Conservation (phyloP, 2,888 invertebrate genomes). For the Noctua janthe region DNA sequence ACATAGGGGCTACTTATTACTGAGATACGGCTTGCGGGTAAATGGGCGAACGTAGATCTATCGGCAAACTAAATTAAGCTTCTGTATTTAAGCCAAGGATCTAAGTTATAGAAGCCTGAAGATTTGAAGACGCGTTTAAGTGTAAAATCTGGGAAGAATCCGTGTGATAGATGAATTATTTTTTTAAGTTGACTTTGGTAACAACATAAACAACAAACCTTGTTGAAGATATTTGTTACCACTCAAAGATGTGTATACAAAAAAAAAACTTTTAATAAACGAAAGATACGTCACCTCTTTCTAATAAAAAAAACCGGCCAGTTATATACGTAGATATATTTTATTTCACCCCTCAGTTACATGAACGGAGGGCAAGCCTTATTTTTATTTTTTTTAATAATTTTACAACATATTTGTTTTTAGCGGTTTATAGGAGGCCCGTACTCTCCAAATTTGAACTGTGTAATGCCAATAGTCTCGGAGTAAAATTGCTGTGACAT, state of each 20-base stretch:
- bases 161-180: not conserved
- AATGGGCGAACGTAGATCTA: slow-evolving; percentile 43
- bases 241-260: not conserved
- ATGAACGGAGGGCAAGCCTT: no score
- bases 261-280: not conserved
- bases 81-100: not conserved
- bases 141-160: not conserved
- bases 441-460: no score
- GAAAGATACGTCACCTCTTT: not conserved
- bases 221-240: not conserved
- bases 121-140: not conserved
- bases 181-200: not conserved
- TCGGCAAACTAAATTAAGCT: slow-evolving; percentile 28
- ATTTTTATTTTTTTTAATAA: no score
- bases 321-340: no score
- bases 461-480: no score
- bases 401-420: no score
- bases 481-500: no score
- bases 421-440: no score
- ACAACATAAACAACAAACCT: not conserved
- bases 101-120: not conserved
- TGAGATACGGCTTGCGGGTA: slow-evolving; percentile 33
- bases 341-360: no score
- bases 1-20: slow-evolving; percentile 67
- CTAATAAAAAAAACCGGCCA: not conserved